Conservation (phyloP, 1,140 invertebrate genomes). For the Proctacanthus coquilletti region DNA sequence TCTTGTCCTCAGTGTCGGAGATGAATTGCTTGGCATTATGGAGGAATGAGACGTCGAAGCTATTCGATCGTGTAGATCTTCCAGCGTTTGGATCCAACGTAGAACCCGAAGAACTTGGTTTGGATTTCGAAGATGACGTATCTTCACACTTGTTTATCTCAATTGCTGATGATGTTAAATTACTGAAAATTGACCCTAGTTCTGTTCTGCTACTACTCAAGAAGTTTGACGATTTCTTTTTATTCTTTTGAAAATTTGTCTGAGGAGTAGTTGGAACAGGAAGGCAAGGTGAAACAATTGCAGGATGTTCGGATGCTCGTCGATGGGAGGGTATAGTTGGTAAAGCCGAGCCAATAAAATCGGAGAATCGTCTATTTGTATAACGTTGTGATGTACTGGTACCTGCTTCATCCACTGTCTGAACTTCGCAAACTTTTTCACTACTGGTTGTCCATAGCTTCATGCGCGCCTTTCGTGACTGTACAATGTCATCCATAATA, state of each 20-base stretch:
- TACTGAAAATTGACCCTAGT: constrained; percentile 50
- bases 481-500: constrained; percentile 75
- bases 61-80: constrained; percentile 52
- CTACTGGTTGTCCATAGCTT: constrained; percentile 67
- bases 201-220: constrained; percentile 60
- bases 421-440: constrained; percentile 65
- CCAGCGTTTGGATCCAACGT: constrained; percentile 25
- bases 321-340: constrained; percentile 34
- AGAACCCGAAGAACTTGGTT: neutral
- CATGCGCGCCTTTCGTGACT: constrained; percentile 55
- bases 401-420: constrained; percentile 49
- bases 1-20: constrained; percentile 29
- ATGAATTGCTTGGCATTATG: constrained; percentile 32
- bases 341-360: constrained; percentile 41
- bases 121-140: constrained; percentile 9
- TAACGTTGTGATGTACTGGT: constrained; percentile 38
- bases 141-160: constrained; percentile 52
- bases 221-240: too few species aligned
- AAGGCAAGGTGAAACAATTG: constrained; percentile 30
- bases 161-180: constrained; percentile 59
- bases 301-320: constrained; percentile 50
- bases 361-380: constrained; percentile 52
- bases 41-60: constrained; percentile 62
- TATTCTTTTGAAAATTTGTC: too few species aligned
- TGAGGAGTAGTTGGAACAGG: too few species aligned